Evolutionary conservation across 2,113 vertebrate species (phyloP).

Genomic region (Oceanites oceanicus): DNA sequence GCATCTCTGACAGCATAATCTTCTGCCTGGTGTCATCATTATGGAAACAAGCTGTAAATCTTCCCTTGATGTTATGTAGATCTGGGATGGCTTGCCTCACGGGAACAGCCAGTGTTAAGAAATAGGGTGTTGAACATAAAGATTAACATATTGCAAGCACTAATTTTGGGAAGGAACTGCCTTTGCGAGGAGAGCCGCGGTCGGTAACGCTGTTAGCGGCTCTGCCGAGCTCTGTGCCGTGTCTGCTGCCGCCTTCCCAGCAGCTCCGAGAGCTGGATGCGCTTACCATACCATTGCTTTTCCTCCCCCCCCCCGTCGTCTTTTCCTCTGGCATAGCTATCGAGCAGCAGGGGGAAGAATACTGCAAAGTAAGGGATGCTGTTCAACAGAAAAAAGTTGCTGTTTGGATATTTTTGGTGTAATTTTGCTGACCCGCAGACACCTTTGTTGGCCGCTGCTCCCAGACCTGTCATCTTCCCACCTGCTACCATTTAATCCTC

Average conservation of each 20-base stretch:
- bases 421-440: not conserved
- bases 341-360: not conserved
- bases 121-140: not conserved
- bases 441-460: not conserved
- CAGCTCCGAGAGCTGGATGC: not conserved
- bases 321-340: not conserved
- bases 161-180: not conserved
- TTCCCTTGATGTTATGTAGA: not conserved
- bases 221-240: not conserved
- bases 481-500: slow-evolving; percentile 56
- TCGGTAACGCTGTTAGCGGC: not conserved
- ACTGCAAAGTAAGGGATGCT: not conserved
- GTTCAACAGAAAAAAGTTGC: not conserved
- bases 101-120: not conserved
- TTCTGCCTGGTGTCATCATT: not conserved
- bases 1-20: not conserved
- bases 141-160: not conserved
- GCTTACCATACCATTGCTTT: not conserved
- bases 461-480: slow-evolving; percentile 42
- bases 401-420: not conserved
- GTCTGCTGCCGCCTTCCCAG: not conserved
- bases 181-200: not conserved
- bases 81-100: not conserved
- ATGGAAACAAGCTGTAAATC: not conserved
- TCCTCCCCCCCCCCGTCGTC: too few species aligned